Evolutionary conservation across 2,113 vertebrate genomes (phyloP).

Genomic region (Anarhynchus alexandrinus): DNA sequence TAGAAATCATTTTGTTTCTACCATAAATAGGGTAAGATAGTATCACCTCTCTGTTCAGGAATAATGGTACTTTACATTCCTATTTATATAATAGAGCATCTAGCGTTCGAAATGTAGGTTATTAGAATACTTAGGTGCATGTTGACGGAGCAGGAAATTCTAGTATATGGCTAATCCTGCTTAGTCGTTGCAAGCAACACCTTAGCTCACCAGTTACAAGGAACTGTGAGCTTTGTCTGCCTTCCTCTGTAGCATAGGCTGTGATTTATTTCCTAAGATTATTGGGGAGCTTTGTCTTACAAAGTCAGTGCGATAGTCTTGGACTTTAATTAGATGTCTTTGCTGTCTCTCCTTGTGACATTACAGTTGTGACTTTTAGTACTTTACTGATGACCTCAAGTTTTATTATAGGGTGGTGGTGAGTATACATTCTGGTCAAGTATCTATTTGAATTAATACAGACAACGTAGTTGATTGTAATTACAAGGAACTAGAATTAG

Average conservation of each 20-base stretch:
- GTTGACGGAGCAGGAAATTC: background rate
- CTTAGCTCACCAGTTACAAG: background rate
- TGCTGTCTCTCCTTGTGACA: background rate
- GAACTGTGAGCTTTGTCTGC: background rate
- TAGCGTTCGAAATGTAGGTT: background rate
- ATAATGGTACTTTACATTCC: background rate
- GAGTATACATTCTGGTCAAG: background rate
- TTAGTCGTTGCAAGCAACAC: background rate
- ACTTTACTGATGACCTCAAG: background rate
- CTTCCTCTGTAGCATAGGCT: background rate
- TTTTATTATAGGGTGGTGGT: background rate
- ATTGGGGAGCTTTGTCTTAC: background rate
- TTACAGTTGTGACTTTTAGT: background rate
- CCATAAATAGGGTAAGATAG: background rate
- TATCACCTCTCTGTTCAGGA: background rate
- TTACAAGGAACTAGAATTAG: background rate
- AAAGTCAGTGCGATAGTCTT: accelerated
- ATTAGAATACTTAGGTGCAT: background rate
- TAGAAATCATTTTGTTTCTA: background rate
- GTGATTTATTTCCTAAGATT: background rate
- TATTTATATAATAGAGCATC: background rate
- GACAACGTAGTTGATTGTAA: background rate
- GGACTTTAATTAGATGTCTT: background rate
- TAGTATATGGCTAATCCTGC: background rate
- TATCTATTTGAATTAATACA: background rate